Evolutionary conservation across 2,888 invertebrate genomes (phyloP).

Genomic region (Tryphoninae sp.): DNA sequence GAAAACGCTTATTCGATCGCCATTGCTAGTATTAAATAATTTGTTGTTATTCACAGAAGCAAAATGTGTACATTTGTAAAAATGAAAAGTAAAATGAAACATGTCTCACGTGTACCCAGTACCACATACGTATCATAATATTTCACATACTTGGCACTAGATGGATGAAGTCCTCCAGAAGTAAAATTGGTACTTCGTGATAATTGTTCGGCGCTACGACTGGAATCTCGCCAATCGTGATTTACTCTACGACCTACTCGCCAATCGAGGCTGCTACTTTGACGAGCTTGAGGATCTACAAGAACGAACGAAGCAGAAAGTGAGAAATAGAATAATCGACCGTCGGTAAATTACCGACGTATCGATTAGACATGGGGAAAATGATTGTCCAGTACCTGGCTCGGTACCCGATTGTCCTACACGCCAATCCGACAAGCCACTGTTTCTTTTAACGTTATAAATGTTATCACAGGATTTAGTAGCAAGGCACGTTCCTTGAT

Average conservation of each 20-base stretch:
- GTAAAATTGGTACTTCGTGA: conserved; percentile 74
- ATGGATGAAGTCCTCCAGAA: conserved; percentile 73
- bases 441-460: conserved; percentile 79
- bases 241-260: conserved; percentile 74
- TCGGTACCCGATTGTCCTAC: conserved; percentile 70
- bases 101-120: neutral
- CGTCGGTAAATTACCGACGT: neutral
- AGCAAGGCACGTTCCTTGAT: conserved; percentile 77
- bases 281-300: conserved; percentile 74
- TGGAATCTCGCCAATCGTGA: conserved; percentile 74
- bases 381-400: conserved; percentile 69
- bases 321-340: neutral
- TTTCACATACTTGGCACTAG: conserved; percentile 75
- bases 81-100: neutral
- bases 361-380: neutral
- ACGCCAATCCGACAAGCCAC: conserved; percentile 77
- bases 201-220: conserved; percentile 77
- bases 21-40: too few species aligned
- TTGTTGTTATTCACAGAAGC: too few species aligned
- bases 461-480: conserved; percentile 81
- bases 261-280: conserved; percentile 79
- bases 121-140: neutral
- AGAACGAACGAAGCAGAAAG: conserved; percentile 8
- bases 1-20: too few species aligned
- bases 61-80: too few species aligned